Percentiles rank a stretch among this genome's conserved stretches.
These are phyloP conservation scores for Nesidiocoris tenuis DNA, from an alignment of 2,888 invertebrate genomes.

Conservation along the genomic window DNA sequence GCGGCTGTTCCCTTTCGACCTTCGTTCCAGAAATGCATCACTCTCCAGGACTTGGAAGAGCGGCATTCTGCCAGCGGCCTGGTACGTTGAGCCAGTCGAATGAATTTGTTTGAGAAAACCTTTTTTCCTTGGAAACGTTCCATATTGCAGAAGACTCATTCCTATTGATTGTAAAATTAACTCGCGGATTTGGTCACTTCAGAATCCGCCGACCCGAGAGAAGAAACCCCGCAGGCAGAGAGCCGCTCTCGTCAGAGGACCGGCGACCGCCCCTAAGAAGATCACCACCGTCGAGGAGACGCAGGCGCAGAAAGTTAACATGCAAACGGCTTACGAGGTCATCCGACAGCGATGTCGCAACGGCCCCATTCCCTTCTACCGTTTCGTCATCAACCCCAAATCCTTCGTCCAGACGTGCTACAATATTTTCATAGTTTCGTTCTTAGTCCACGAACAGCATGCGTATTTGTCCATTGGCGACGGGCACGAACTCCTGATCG, in stretches of 20 bases:
- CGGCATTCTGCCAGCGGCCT: background rate
- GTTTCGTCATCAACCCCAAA: constrained; percentile 28
- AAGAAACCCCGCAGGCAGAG: constrained; percentile 8
- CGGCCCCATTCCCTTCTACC: constrained; percentile 19
- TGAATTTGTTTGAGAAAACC: background rate
- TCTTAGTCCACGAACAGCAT: constrained; percentile 29
- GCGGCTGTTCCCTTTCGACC: background rate
- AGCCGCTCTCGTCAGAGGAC: background rate
- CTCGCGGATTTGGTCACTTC: background rate
- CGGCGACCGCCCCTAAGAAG: constrained; percentile 6
- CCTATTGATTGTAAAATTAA: too few species aligned
- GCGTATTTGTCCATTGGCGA: background rate
- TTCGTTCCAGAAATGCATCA: constrained; percentile 15
- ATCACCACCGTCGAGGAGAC: constrained; percentile 5
- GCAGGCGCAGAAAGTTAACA: constrained; percentile 12
- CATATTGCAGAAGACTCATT: too few species aligned
- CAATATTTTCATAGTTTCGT: constrained; percentile 31
- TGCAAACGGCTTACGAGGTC: background rate
- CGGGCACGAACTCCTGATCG: constrained; percentile 22
- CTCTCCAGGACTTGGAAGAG: constrained; percentile 18
- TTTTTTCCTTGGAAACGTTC: background rate
- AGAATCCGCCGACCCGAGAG: background rate
- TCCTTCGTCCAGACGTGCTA: constrained; percentile 32
- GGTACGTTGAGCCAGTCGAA: background rate
- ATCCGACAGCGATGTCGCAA: background rate